Percentiles rank a stretch among this genome's conserved stretches.
These are phyloP conservation scores for Embidobia sp. DNA, from an alignment of 2,888 invertebrate genomes.

Conservation along the genomic window DNA sequence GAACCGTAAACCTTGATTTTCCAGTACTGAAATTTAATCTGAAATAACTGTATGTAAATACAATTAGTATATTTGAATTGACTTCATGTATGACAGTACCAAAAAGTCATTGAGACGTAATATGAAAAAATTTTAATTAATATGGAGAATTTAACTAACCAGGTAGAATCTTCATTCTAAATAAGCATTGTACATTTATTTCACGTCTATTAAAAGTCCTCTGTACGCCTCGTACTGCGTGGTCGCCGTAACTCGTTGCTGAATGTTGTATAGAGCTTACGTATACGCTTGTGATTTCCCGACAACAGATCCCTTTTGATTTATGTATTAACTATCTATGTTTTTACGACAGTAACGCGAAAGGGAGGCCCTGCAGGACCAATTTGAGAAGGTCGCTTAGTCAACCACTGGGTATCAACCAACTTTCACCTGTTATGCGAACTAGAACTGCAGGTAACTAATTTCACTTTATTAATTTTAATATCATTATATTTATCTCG, in stretches of 20 bases:
- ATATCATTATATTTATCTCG: too few relatives aligned
- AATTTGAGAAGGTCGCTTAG: conserved; percentile 85
- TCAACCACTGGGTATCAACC: conserved; percentile 86
- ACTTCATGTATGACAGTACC: too few relatives aligned
- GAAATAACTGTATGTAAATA: too few relatives aligned
- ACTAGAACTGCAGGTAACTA: conserved; percentile 82
- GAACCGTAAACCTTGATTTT: too few relatives aligned
- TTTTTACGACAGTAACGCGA: conserved; percentile 77
- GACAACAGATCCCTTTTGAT: conserved; percentile 1
- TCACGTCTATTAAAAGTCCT: conserved; percentile 38
- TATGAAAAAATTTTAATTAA: neutral
- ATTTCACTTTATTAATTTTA: too few relatives aligned
- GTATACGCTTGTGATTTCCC: conserved; percentile 68
- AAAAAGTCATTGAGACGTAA: too few relatives aligned
- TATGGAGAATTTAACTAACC: conserved; percentile 24
- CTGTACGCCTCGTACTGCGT: conserved; percentile 43
- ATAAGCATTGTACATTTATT: conserved; percentile 60
- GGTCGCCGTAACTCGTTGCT: conserved; percentile 76
- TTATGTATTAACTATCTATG: too few relatives aligned
- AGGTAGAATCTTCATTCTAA: conserved; percentile 60
- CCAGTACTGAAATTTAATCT: too few relatives aligned
- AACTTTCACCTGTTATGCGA: conserved; percentile 83
- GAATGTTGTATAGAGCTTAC: conserved; percentile 79
- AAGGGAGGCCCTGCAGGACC: conserved; percentile 80
- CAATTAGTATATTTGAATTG: too few relatives aligned